Evolutionary conservation across 2,797 vertebrate species (phyloP).

Genomic region (Trachurus trachurus): DNA sequence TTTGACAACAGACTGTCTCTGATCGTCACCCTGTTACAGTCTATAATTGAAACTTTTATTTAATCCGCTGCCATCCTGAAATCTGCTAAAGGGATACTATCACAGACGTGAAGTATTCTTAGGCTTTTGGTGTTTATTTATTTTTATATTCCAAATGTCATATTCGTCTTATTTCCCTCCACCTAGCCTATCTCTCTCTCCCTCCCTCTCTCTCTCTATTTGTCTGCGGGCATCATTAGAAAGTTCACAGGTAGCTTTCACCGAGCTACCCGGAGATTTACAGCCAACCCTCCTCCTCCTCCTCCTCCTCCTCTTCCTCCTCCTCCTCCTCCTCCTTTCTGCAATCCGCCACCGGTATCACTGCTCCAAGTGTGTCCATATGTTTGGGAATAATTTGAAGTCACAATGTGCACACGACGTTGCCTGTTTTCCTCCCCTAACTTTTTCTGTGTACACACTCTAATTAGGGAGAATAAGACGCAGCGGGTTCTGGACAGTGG

Average conservation of each 20-base stretch:
- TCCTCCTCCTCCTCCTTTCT: background rate
- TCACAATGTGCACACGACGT: slow-evolving; percentile 38
- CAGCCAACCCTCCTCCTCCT: background rate
- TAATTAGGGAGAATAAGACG: slow-evolving; percentile 55
- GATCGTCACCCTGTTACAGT: background rate
- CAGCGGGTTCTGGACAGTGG: slow-evolving; percentile 77
- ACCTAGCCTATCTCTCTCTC: background rate
- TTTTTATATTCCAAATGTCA: background rate
- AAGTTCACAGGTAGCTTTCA: slow-evolving; percentile 68
- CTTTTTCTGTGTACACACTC: slow-evolving; percentile 59
- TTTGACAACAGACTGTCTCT: slow-evolving; percentile 57
- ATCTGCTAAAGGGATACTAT: background rate
- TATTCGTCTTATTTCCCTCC: background rate
- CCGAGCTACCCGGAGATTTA: slow-evolving; percentile 60
- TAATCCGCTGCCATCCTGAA: background rate
- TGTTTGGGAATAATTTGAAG: slow-evolving; percentile 66
- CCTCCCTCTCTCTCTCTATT: background rate
- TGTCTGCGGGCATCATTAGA: slow-evolving; percentile 45
- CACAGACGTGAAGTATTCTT: background rate
- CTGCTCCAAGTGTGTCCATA: slow-evolving; percentile 61
- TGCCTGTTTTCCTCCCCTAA: slow-evolving; percentile 56
- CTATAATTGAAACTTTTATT: slow-evolving; percentile 54
- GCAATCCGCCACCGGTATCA: slow-evolving; percentile 63
- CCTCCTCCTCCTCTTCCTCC: no score
- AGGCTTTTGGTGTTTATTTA: no score